These are phyloP conservation scores for Madoqua kirkii DNA, from an alignment of 2,113 vertebrate species.

Conservation along the genomic window DNA sequence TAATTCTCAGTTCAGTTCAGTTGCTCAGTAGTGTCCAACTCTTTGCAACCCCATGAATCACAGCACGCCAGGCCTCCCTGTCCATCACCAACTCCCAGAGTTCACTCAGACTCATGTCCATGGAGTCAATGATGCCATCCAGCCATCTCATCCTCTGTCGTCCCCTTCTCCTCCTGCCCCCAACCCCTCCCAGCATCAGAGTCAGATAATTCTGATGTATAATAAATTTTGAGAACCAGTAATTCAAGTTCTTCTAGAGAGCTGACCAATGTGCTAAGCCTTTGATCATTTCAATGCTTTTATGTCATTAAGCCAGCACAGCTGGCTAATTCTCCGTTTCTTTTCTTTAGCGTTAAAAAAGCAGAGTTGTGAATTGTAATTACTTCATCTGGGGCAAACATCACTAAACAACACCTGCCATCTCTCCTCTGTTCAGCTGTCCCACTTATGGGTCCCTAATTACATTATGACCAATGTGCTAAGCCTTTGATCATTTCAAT, in stretches of 20 bases:
- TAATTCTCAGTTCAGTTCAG: background rate
- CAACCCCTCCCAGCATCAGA: no score
- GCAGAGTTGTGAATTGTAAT: background rate
- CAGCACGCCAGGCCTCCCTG: no score
- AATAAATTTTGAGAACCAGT: background rate
- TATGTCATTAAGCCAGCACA: background rate
- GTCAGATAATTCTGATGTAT: background rate
- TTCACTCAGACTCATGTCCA: no score
- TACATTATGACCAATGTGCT: background rate
- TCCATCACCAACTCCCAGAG: no score
- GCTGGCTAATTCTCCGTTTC: background rate
- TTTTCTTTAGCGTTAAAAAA: background rate
- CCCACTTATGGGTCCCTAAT: background rate
- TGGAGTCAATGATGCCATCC: no score
- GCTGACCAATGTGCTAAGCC: background rate
- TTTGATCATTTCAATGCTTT: background rate
- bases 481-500: background rate
- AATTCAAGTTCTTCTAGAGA: background rate
- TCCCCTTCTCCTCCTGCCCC: no score
- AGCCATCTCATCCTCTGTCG: no score
- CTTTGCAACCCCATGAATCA: no score
- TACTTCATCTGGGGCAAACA: background rate
- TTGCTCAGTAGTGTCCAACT: no score
- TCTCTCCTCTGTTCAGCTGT: background rate
- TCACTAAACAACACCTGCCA: background rate